Conservation (phyloP, 2,888 invertebrate genomes). For the Leptinotarsa rubiginosa region DNA sequence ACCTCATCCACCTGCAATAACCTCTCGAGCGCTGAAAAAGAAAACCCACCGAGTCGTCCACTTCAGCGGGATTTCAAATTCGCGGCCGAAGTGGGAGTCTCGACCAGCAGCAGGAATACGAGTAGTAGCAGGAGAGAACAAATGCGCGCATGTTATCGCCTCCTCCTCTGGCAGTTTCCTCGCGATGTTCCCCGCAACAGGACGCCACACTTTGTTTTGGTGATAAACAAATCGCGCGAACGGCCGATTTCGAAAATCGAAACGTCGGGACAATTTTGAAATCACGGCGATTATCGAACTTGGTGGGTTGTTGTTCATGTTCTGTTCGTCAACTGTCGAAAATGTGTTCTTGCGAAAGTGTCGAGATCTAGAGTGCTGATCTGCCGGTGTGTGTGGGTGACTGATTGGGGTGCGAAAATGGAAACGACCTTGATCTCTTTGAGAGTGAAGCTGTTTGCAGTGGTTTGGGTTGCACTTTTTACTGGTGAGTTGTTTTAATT, state of each 20-base stretch:
- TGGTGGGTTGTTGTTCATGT: neutral
- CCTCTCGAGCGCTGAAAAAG: conserved; percentile 39
- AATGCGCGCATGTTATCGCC: conserved; percentile 36
- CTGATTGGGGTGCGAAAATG: conserved; percentile 18
- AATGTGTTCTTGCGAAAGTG: conserved; percentile 4
- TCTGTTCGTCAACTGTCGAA: too few relatives aligned
- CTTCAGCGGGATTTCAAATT: conserved; percentile 58
- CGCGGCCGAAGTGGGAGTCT: conserved; percentile 61
- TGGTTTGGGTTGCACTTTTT: conserved; percentile 29
- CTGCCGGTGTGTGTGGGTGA: conserved; percentile 9
- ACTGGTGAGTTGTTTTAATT: conserved; percentile 23
- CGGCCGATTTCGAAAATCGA: too few relatives aligned
- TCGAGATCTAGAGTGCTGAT: conserved; percentile 1
- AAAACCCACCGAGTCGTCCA: conserved; percentile 50
- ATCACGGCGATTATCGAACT: neutral
- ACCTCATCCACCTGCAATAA: conserved; percentile 2
- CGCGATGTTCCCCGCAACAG: conserved; percentile 60
- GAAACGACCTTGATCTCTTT: conserved; percentile 23
- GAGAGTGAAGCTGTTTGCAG: conserved; percentile 27
- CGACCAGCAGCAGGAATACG: conserved; percentile 63
- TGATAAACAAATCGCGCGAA: conserved; percentile 16
- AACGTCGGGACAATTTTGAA: conserved; percentile 10
- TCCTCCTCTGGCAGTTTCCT: conserved; percentile 63
- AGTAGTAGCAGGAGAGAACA: conserved; percentile 49
- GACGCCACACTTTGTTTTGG: conserved; percentile 52